These are phyloP conservation scores for Drosophila rhopaloa DNA, from an alignment of 1,140 invertebrate species.

Conservation along the genomic window DNA sequence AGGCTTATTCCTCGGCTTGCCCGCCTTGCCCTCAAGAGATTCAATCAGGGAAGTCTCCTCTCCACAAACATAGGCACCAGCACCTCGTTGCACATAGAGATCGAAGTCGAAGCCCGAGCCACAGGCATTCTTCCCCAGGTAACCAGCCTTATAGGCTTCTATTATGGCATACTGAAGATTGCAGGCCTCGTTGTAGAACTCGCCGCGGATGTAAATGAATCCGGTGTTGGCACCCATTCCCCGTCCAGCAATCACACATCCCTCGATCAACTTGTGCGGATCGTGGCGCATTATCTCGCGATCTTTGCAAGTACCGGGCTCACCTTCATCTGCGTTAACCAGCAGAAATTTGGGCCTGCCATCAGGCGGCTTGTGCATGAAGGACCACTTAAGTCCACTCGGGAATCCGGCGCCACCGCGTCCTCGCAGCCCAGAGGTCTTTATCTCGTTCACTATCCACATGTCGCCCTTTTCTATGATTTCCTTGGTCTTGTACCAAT, in stretches of 20 bases:
- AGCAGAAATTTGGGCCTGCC: constrained; percentile 91
- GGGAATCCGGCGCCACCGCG: constrained; percentile 92
- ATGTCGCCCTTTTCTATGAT: constrained; percentile 55
- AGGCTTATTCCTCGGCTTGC: constrained; percentile 91
- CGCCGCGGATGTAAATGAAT: constrained; percentile 92
- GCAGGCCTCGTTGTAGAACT: constrained; percentile 92
- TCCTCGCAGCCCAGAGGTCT: constrained; percentile 89
- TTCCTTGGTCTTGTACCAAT: constrained; percentile 76
- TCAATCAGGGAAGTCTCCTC: constrained; percentile 93
- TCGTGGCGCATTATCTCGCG: constrained; percentile 91
- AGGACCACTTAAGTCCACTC: constrained; percentile 92
- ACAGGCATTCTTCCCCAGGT: constrained; percentile 91
- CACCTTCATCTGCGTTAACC: constrained; percentile 92
- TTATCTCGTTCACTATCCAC: constrained; percentile 88
- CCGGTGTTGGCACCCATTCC: constrained; percentile 91
- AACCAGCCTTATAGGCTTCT: constrained; percentile 90
- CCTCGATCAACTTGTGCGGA: constrained; percentile 91
- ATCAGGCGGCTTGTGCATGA: constrained; percentile 87
- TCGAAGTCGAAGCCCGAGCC: constrained; percentile 92
- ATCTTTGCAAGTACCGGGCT: constrained; percentile 93
- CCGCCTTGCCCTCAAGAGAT: constrained; percentile 89
- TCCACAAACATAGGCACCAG: constrained; percentile 93
- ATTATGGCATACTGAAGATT: constrained; percentile 90
- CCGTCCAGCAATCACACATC: constrained; percentile 89
- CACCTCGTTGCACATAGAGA: constrained; percentile 91